Conservation (phyloP, 1,140 invertebrate species). For the Manduca sexta region DNA sequence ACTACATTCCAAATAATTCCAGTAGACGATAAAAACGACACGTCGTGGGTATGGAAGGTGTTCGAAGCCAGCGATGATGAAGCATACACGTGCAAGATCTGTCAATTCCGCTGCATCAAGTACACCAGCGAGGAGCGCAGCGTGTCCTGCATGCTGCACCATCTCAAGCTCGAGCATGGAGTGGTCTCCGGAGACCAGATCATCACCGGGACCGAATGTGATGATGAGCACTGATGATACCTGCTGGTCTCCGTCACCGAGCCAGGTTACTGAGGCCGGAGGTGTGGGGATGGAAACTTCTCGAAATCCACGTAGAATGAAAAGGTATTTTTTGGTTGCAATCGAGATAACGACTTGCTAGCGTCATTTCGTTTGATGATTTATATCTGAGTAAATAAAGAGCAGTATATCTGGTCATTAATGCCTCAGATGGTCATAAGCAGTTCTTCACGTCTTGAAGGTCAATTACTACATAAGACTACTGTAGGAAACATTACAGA, state of each 20-base stretch:
- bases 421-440: too few relatives aligned
- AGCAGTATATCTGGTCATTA: too few relatives aligned
- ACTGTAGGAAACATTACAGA: too few relatives aligned
- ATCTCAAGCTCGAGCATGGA: conserved; percentile 44
- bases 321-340: too few relatives aligned
- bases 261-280: too few relatives aligned
- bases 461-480: too few relatives aligned
- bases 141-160: conserved; percentile 35
- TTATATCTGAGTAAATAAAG: too few relatives aligned
- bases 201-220: conserved; percentile 39
- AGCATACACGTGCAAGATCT: conserved; percentile 54
- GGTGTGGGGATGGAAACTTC: too few relatives aligned
- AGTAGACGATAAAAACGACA: conserved; percentile 25
- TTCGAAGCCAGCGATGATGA: conserved; percentile 37
- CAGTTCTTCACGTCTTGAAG: too few relatives aligned
- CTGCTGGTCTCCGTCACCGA: neutral
- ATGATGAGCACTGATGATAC: conserved; percentile 13
- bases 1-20: conserved; percentile 9
- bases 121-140: conserved; percentile 31
- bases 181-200: conserved; percentile 56
- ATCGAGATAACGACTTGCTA: too few relatives aligned
- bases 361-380: too few relatives aligned
- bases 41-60: conserved; percentile 57
- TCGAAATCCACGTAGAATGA: too few relatives aligned
- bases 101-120: conserved; percentile 44